Evolutionary conservation across 2,888 invertebrate species (phyloP).

Genomic region (Eupithecia vulgata): DNA sequence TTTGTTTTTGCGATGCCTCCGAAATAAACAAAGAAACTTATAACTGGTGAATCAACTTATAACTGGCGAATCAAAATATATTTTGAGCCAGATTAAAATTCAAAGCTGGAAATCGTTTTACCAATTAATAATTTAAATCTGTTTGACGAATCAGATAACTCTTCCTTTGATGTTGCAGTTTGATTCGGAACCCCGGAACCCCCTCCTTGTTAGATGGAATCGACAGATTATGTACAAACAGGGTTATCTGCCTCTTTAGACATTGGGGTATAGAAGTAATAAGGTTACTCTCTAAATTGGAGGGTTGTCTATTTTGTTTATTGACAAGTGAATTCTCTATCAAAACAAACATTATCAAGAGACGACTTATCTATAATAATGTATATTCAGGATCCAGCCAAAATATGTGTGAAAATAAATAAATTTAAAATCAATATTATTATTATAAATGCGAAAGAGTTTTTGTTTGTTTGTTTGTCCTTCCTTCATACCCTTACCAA

Average conservation of each 20-base stretch:
- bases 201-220: constrained; percentile 34
- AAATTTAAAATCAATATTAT: too few species aligned
- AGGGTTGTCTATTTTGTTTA: constrained; percentile 2
- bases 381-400: too few species aligned
- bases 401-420: too few species aligned
- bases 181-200: constrained; percentile 35
- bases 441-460: too few species aligned
- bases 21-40: not conserved
- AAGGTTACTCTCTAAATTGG: constrained; percentile 1
- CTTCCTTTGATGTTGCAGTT: constrained; percentile 42
- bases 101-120: constrained; percentile 66
- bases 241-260: constrained; percentile 4
- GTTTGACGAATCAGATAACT: constrained; percentile 41
- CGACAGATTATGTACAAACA: constrained; percentile 11
- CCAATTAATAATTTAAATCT: constrained; percentile 68
- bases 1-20: not conserved
- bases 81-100: constrained; percentile 23
- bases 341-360: not conserved
- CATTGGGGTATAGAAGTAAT: not conserved
- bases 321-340: not conserved
- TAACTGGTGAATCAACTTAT: not conserved
- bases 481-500: too few species aligned
- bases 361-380: not conserved
- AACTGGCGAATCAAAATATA: not conserved
- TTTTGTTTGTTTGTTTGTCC: too few species aligned